Evolutionary conservation across 2,113 vertebrate species (phyloP), one percentile per base, ranked within the genome.

Genomic region (Gnathonemus longibarbis): DNA sequence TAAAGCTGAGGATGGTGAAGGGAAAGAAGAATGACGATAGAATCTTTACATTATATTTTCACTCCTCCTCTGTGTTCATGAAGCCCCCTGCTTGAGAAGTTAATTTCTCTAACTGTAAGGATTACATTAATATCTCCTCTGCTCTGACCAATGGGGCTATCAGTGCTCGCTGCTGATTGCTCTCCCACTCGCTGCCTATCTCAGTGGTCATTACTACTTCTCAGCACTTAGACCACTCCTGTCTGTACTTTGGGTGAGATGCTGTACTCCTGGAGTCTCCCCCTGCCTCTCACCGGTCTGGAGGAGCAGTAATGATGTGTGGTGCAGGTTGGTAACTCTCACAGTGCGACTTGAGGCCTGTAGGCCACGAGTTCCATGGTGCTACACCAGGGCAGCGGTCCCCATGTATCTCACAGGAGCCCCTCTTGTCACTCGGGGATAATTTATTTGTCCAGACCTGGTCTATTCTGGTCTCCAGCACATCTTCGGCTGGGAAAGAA

Each of bases 301-400:
- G 35, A 42, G 74, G 24, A 80, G 50, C n/a, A 39, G 13, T 15
- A 17, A 58, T 87, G 58, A 50, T 70, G 39, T 48, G 24, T 52
- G 89, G 66, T 42, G 90, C 35, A 53, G 89, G 88, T 35, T 85
- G 70, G 62, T 74, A 42, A 46, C 87, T 85, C 42, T 88, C 56
- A 58, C 56, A 77, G 80, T 62, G 39, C 27, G 56, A 49, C 62
- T 87, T 89, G 49, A 86, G 74, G 48, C 35, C 87, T 39, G 56
- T 39, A 86, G 87, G 80, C 87, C 80, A 48, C 87, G 88, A 58
- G 80, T 89, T 88, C 91, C n/a, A 27, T 48, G 56, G 45, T 50
- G 77, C 56, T 42, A 88, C 35, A 70, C 88, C 84, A 52, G 27
- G 1, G 6, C 24, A 9, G 5, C 0, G 45, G 39, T 48, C 19